Percentiles rank a stretch among this genome's conserved stretches.
Conservation (phyloP, 2,113 vertebrate genomes). For the Amblyornis subalaris region DNA sequence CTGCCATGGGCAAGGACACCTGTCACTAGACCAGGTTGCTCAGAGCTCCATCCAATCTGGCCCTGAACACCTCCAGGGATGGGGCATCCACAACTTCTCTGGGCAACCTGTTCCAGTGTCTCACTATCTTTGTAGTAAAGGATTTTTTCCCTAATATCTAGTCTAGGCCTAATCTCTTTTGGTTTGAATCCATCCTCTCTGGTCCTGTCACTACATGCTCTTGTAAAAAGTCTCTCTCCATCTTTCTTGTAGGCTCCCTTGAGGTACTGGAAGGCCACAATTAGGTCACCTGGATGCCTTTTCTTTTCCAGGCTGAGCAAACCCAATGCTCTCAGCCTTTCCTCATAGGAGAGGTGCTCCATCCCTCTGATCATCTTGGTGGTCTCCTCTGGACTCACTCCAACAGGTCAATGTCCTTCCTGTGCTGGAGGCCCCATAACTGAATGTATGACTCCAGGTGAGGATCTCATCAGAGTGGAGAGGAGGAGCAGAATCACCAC, state of each 20-base stretch:
- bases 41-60: background rate
- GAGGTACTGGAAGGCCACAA: background rate
- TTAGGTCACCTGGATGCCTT: background rate
- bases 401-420: fast-evolving
- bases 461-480: background rate
- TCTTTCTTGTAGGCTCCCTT: background rate
- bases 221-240: background rate
- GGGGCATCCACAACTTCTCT: background rate
- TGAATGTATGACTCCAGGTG: background rate
- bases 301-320: background rate
- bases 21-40: background rate
- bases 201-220: no score
- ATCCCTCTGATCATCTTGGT: background rate
- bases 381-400: fast-evolving
- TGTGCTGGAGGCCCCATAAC: background rate
- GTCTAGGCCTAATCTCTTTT: background rate
- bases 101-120: background rate
- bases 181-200: background rate
- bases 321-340: background rate
- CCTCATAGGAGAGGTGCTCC: fast-evolving
- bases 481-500: background rate
- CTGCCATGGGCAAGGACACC: background rate
- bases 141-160: background rate
- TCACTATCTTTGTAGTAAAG: no score
- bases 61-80: background rate